Conservation (phyloP, 1,140 invertebrate genomes). For the Polypedilum pembai region DNA sequence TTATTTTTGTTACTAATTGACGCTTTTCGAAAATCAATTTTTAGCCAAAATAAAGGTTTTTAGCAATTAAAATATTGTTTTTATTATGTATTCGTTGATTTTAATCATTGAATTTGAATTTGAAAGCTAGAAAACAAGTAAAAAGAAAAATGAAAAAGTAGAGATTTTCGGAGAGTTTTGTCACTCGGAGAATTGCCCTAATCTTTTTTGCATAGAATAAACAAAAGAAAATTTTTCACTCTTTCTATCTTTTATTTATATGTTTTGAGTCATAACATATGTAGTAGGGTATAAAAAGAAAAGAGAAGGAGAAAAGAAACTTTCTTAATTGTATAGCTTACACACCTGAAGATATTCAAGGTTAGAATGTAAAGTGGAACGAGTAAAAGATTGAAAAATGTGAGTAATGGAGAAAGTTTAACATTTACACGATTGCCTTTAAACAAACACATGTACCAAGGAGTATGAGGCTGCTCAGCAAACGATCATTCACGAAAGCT, state of each 20-base stretch:
- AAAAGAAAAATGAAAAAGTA: too few relatives aligned
- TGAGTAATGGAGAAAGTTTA: background rate
- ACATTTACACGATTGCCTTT: background rate
- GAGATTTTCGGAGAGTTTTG: too few relatives aligned
- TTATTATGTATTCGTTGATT: too few relatives aligned
- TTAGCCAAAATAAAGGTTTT: too few relatives aligned
- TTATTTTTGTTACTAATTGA: too few relatives aligned
- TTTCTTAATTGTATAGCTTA: background rate
- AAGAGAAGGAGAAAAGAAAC: background rate
- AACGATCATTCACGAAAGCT: too few relatives aligned
- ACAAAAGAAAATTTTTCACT: background rate
- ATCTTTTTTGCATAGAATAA: background rate
- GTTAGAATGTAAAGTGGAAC: background rate
- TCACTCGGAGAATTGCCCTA: too few relatives aligned
- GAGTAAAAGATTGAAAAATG: background rate
- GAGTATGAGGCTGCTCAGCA: background rate
- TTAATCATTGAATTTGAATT: too few relatives aligned
- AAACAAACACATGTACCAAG: background rate
- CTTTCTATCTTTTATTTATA: conserved; percentile 14
- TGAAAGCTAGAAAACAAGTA: too few relatives aligned
- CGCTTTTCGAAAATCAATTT: too few relatives aligned
- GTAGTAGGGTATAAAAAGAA: background rate
- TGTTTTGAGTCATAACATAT: background rate
- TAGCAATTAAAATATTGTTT: too few relatives aligned
- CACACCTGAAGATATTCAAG: conserved; percentile 17